These are phyloP conservation scores for Exocentrus adspersus DNA, from an alignment of 2,888 invertebrate genomes.

Conservation along the genomic window DNA sequence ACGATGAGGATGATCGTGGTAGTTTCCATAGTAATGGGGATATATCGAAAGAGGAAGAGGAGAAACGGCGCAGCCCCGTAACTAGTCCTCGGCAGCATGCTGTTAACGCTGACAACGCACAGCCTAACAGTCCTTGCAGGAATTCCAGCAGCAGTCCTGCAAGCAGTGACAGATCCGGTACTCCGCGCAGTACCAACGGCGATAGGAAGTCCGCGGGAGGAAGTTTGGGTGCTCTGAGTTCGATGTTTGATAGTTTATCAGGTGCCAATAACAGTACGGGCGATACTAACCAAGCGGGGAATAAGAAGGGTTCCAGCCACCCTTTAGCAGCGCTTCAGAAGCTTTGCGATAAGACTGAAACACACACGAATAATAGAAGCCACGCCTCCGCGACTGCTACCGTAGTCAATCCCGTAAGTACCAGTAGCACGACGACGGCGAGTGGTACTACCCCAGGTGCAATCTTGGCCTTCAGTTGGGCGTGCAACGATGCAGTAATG, in stretches of 20 bases:
- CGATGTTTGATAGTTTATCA: conserved; percentile 89
- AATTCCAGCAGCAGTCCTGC: conserved; percentile 76
- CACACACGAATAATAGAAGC: conserved; percentile 67
- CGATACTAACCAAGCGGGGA: conserved; percentile 64
- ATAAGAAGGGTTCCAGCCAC: conserved; percentile 81
- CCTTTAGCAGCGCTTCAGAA: conserved; percentile 95
- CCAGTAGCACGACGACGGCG: conserved; percentile 57
- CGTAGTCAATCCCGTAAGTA: conserved; percentile 55
- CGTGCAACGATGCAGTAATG: conserved; percentile 91
- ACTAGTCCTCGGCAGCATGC: conserved; percentile 58
- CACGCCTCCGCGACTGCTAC: conserved; percentile 59
- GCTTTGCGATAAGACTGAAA: conserved; percentile 94
- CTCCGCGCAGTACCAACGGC: conserved; percentile 75
- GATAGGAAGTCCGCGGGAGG: conserved; percentile 70
- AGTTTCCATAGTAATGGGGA: conserved; percentile 61
- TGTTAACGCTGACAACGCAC: conserved; percentile 58
- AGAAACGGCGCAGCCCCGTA: conserved; percentile 57
- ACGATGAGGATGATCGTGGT: conserved; percentile 62
- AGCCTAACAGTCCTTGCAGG: conserved; percentile 70
- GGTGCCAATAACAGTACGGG: conserved; percentile 65
- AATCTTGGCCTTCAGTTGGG: conserved; percentile 92
- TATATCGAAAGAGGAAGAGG: conserved; percentile 56
- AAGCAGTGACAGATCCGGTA: conserved; percentile 80
- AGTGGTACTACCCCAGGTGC: conserved; percentile 78
- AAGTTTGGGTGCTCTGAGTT: conserved; percentile 84